These are phyloP conservation scores for Itoplectis maculator DNA, from an alignment of 2,888 invertebrate genomes.

Conservation along the genomic window DNA sequence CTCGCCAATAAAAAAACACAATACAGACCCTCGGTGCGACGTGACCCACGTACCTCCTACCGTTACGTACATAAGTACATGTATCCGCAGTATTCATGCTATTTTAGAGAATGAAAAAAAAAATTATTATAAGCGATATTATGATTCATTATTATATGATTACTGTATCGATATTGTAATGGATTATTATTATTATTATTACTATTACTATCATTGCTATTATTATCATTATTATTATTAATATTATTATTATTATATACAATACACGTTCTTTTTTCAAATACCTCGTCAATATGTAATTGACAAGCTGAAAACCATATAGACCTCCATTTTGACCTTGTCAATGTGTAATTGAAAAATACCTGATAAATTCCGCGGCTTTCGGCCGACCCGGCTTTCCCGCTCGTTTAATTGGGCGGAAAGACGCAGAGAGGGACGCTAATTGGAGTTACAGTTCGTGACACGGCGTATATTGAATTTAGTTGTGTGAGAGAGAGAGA, in stretches of 20 bases:
- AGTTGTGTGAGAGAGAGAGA: slow-evolving; percentile 15
- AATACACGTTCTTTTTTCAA: slow-evolving; percentile 60
- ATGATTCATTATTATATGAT: slow-evolving; percentile 74
- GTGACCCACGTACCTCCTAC: slow-evolving; percentile 25
- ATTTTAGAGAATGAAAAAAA: slow-evolving; percentile 72
- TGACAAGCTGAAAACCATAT: not conserved
- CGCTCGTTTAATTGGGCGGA: too few species aligned
- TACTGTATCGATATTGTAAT: slow-evolving; percentile 54
- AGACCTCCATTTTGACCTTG: not conserved
- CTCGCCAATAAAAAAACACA: slow-evolving; percentile 13
- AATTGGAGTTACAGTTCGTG: slow-evolving; percentile 7
- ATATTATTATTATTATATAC: slow-evolving; percentile 51
- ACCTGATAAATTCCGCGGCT: too few species aligned
- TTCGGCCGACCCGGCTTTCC: too few species aligned
- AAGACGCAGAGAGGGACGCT: not conserved
- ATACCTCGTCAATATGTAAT: slow-evolving; percentile 21
- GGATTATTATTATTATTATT: slow-evolving; percentile 55
- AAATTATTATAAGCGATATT: slow-evolving; percentile 73
- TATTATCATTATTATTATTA: slow-evolving; percentile 50
- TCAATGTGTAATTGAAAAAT: too few species aligned
- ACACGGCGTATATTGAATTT: slow-evolving; percentile 30
- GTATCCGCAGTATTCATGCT: slow-evolving; percentile 79
- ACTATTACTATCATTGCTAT: slow-evolving; percentile 53
- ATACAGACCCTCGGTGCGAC: slow-evolving; percentile 11
- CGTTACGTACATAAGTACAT: slow-evolving; percentile 66